Conservation (phyloP, 2,888 invertebrate genomes). For the Drosophila falleni region DNA sequence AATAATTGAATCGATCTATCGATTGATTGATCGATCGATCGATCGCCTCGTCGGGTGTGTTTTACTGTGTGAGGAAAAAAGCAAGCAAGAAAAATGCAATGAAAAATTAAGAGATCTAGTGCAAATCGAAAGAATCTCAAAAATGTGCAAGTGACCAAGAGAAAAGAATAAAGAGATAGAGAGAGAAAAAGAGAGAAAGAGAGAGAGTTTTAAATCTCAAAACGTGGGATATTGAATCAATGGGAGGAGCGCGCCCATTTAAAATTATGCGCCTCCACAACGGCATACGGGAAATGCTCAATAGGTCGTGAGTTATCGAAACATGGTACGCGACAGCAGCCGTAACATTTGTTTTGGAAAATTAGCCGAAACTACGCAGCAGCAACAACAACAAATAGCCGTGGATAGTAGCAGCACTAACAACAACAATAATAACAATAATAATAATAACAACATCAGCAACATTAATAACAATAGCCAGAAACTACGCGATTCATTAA, state of each 20-base stretch:
- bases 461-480: constrained; percentile 54
- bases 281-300: constrained; percentile 90
- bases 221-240: constrained; percentile 64
- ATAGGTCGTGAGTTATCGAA: constrained; percentile 87
- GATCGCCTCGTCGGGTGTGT: constrained; percentile 27
- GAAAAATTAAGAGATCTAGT: constrained; percentile 50
- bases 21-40: constrained; percentile 35
- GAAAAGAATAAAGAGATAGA: constrained; percentile 9
- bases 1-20: constrained; percentile 49
- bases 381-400: constrained; percentile 70
- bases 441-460: constrained; percentile 52
- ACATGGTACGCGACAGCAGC: constrained; percentile 99
- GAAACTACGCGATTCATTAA: constrained; percentile 67
- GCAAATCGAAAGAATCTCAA: constrained; percentile 46
- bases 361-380: constrained; percentile 98
- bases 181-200: background rate
- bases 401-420: constrained; percentile 89
- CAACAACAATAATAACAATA: constrained; percentile 78
- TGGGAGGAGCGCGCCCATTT: constrained; percentile 84
- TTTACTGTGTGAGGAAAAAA: constrained; percentile 25
- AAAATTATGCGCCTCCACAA: constrained; percentile 87
- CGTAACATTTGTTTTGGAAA: constrained; percentile 99
- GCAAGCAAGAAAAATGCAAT: constrained; percentile 22
- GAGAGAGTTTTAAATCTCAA: constrained; percentile 18
- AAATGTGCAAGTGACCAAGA: constrained; percentile 60